Evolutionary conservation across 2,797 vertebrate species (phyloP), one percentile per base, ranked within the genome.

Genomic region (Fundulus diaphanus): DNA sequence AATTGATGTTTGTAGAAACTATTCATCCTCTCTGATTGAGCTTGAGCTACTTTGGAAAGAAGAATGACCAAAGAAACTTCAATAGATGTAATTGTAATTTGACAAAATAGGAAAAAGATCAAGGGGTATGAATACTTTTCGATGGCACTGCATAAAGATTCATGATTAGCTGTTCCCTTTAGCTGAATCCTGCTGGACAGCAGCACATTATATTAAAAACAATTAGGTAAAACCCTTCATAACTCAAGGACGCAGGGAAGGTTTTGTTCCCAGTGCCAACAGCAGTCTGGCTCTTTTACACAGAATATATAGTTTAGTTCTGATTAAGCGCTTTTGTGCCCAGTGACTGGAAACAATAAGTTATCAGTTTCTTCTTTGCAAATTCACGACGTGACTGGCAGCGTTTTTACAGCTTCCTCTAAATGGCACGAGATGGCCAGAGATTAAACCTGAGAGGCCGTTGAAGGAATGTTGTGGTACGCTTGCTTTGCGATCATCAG

Each of bases 321-420:
- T 75, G 59, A 57, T 77, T 48, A 37, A 74, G 72, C 7, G 5
- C 76, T 76, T 84, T 86, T 79, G 57, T 83, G 76, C 73, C 84
- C 71, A 87, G 67, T 88, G 81, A 79, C 88, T 92, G 87, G 86
- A 91, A 92, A 89, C 56, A 74, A 46, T 84, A 84, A 79, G 74
- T 59, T 76, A 73, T 61, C 73, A 75, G 56, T 82, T 89, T 84
- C 74, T 71, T 81, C 42, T 72, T 78, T 24, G 72, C 70, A 68
- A 56, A 52, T 81, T 85, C 77, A 79, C 74, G 74, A 9, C 22
- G 20, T n/a, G 61, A 56, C 73, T 79, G 79, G 76, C 71, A 79
- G 31, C 52, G 37, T 70, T 74, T 35, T 78, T 18, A 57, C 40
- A 74, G 77, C 61, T 77, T 76, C 78, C 73, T 54, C 18, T 29